A percentile compares a stretch with the other conserved stretches of the same genome.
These are phyloP conservation scores for Diadromus collaris DNA, from an alignment of 2,888 invertebrate genomes.

Conservation along the genomic window DNA sequence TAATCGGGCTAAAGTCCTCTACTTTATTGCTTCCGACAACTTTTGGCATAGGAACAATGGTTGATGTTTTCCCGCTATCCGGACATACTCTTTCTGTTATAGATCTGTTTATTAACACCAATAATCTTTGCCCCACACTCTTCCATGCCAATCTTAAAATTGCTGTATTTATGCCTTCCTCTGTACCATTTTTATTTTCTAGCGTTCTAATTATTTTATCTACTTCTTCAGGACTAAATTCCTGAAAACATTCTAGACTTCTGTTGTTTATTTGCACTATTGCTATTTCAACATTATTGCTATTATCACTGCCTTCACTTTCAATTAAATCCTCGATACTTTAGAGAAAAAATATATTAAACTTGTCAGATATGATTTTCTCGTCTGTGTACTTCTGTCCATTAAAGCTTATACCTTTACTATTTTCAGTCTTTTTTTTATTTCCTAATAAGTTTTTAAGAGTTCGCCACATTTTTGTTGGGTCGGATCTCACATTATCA, in stretches of 20 bases:
- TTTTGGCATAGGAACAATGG: conserved; percentile 36
- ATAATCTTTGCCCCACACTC: neutral
- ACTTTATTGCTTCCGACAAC: conserved; percentile 7
- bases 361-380: conserved; percentile 57
- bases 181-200: conserved; percentile 27
- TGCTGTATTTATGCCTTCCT: conserved; percentile 22
- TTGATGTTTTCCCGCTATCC: conserved; percentile 29
- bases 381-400: conserved; percentile 9
- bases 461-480: conserved; percentile 40
- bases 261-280: neutral
- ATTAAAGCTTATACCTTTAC: conserved; percentile 18
- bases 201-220: conserved; percentile 29
- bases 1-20: conserved; percentile 27
- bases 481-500: conserved; percentile 1
- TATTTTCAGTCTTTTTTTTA: conserved; percentile 17
- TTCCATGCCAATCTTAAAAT: conserved; percentile 27
- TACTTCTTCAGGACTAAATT: conserved; percentile 19
- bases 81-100: conserved; percentile 22
- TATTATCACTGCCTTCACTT: neutral
- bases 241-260: neutral
- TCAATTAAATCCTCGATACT: conserved; percentile 38
- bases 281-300: neutral
- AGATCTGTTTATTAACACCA: conserved; percentile 33
- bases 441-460: conserved; percentile 41
- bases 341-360: conserved; percentile 48